These are phyloP conservation scores for Myotis yumanensis DNA, from an alignment of 2,113 vertebrate genomes.

Conservation along the genomic window DNA sequence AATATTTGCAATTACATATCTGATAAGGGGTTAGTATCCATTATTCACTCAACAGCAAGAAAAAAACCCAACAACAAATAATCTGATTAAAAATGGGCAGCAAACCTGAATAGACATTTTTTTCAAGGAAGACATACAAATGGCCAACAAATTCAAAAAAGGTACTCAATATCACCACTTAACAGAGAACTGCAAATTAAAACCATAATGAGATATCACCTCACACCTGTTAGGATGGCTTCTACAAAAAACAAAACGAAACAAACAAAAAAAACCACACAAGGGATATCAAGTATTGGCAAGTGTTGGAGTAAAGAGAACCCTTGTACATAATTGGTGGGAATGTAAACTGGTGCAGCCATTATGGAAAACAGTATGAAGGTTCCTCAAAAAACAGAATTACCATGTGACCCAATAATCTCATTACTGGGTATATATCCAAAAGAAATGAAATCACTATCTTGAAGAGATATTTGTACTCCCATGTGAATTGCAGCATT, in stretches of 20 bases:
- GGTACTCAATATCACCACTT: neutral
- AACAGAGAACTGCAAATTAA: neutral
- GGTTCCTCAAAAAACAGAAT: neutral
- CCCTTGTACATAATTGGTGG: neutral
- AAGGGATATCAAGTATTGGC: neutral
- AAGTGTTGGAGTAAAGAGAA: neutral
- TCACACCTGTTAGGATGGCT: neutral
- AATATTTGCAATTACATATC: neutral
- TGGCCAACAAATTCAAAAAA: neutral
- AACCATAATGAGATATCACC: neutral
- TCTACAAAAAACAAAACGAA: neutral
- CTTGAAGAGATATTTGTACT: neutral
- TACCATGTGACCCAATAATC: neutral
- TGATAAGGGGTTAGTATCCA: neutral
- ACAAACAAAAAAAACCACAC: too few species aligned
- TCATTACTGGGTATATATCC: neutral
- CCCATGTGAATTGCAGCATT: neutral
- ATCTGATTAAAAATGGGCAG: neutral
- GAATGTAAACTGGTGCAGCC: neutral
- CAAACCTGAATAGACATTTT: neutral
- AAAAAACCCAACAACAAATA: neutral
- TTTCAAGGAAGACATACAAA: neutral
- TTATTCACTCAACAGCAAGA: neutral
- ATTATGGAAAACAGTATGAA: neutral
- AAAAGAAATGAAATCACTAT: neutral